Evolutionary conservation across 2,113 vertebrate species (phyloP), one percentile per base, ranked within the genome.

Genomic region (Phyllopteryx taeniolatus): DNA sequence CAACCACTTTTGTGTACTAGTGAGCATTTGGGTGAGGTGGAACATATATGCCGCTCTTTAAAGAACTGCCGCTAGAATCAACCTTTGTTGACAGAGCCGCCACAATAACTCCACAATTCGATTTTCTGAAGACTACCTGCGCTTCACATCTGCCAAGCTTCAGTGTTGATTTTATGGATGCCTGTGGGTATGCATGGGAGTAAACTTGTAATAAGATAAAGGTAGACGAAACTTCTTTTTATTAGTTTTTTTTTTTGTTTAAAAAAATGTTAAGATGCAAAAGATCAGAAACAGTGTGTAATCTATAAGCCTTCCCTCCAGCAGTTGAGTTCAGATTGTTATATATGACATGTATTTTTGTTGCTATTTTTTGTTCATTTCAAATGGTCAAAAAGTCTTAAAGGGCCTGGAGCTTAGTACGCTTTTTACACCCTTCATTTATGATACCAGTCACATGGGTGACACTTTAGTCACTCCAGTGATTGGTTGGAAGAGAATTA

Each of bases 111-210:
- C 20, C 31, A 42, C 63, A 69, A 20, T 22, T 56, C 72, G 7
- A 6, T 73, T 73, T 70, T 74, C 20, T 65, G 47, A 68, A 74
- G 56, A 76, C n/a, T 19, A 42, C 57, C 62, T 42, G 31, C 60
- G 57, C 10, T 51, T 20, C 68, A 53, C 17, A 73, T 54, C 39
- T 42, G 19, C 2, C 57, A 71, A 67, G 61, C 2, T 1, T 57
- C 20, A 66, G 60, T 3, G 27, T 56, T 1, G 49, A 17, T 51
- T 17, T 39, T 39, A 39, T 39, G 35, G 35, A 39, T 39, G 35
- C 35, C 35, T 39, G 35, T 39, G 35, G 35, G 67, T 49, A 42
- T 33, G 68, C 8, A 12, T 70, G 43, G 70, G 19, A 64, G 31
- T n/a, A 11, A 0, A 14, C 11, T 54, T 17, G 56, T 74, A 61